These are phyloP conservation scores for Patella depressa DNA, from an alignment of 2,888 invertebrate genomes.

Conservation along the genomic window DNA sequence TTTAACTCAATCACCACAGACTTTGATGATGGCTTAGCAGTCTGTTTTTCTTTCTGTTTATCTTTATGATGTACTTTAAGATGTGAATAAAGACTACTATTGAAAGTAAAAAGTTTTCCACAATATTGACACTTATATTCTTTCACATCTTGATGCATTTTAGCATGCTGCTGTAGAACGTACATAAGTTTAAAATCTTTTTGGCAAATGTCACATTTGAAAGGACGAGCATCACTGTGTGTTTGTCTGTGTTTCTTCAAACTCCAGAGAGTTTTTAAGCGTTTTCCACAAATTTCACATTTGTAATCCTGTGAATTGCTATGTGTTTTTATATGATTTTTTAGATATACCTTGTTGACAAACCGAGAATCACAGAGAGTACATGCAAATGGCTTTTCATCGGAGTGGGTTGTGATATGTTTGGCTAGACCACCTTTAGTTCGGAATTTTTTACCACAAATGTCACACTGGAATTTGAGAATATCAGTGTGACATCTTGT, in stretches of 20 bases:
- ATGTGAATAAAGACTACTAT: neutral
- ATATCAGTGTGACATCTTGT: neutral
- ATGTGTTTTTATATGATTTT: neutral
- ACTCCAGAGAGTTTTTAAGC: neutral
- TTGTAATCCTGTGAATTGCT: neutral
- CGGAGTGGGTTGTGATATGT: neutral
- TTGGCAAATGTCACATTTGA: neutral
- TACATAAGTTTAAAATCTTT: neutral
- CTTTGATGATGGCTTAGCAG: neutral
- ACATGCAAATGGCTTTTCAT: neutral
- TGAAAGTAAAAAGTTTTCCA: neutral
- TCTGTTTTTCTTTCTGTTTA: neutral
- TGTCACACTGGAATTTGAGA: neutral
- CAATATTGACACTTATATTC: neutral
- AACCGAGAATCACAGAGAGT: neutral
- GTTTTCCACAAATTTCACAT: neutral
- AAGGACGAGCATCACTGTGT: neutral
- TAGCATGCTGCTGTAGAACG: neutral
- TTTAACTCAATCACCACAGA: too few relatives aligned
- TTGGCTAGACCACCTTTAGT: neutral
- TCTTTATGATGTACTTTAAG: neutral
- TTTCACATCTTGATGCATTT: neutral
- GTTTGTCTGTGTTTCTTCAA: neutral
- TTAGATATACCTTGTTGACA: neutral
- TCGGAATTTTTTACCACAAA: constrained; percentile 6